phyloP scores from a whole-genome alignment of 2,113 vertebrate genomes.

The Myiozetetes cayanensis region DNA sequence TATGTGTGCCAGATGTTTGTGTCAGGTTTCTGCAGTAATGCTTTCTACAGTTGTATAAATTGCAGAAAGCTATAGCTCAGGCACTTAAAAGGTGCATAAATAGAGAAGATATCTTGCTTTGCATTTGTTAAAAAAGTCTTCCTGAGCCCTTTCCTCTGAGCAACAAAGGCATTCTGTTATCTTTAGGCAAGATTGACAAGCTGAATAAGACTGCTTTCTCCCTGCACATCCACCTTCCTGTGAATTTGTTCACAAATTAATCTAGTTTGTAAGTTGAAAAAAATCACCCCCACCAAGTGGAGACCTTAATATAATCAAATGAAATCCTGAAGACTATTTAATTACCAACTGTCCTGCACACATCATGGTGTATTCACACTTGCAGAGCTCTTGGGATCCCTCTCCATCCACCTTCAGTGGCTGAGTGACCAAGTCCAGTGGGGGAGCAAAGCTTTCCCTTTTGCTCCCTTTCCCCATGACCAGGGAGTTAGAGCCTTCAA shows the following conservation, averaged over 20 bases:
- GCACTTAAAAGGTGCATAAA: neutral
- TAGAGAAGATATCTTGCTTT: neutral
- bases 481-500: neutral
- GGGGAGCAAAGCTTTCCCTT: neutral
- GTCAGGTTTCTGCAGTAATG: neutral
- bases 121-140: neutral
- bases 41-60: neutral
- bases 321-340: neutral
- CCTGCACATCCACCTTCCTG: neutral
- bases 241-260: neutral
- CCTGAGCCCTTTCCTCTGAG: neutral
- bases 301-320: neutral
- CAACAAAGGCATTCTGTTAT: neutral
- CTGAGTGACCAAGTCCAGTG: neutral
- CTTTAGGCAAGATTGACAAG: neutral
- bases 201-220: neutral
- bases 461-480: no score
- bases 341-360: neutral
- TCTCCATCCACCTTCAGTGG: neutral
- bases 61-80: neutral
- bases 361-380: fast-evolving
- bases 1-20: neutral
- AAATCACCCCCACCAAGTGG: neutral
- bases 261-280: neutral
- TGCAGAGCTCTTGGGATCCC: neutral